phyloP scores from a whole-genome alignment of 1,140 invertebrate genomes.

The Heterodera schachtii region DNA sequence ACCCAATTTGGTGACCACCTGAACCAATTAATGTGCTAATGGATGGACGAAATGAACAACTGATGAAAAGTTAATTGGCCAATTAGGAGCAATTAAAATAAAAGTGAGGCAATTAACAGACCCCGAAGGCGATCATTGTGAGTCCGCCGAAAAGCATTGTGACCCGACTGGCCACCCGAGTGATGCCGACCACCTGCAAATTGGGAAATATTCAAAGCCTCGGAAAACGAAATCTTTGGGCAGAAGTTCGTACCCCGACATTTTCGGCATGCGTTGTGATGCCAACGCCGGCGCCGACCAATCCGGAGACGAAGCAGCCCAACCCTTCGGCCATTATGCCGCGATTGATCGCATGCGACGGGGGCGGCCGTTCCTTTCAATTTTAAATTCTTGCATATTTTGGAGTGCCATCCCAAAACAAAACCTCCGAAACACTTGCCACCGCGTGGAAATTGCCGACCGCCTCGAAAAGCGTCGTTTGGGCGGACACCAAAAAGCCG shows the following conservation, averaged over 20 bases:
- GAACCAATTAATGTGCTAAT: not conserved
- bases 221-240: not conserved
- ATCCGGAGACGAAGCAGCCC: conserved; percentile 56
- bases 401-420: not conserved
- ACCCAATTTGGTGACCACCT: conserved; percentile 52
- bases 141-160: conserved; percentile 60
- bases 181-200: conserved; percentile 25
- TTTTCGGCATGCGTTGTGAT: conserved; percentile 61
- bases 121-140: conserved; percentile 57
- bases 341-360: conserved; percentile 67
- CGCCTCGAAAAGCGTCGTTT: conserved; percentile 67
- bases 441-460: conserved; percentile 68
- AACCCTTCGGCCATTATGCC: conserved; percentile 61
- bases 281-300: conserved; percentile 56
- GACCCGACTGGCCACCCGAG: conserved; percentile 50
- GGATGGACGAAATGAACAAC: no score
- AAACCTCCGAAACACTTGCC: conserved; percentile 59
- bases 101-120: conserved; percentile 15
- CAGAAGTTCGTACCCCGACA: conserved; percentile 49
- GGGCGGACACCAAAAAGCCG: conserved; percentile 66
- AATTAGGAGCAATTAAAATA: not conserved
- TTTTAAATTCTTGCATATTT: not conserved
- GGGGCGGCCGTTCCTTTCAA: conserved; percentile 58
- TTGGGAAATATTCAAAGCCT: not conserved
- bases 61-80: conserved; percentile 8